These are phyloP conservation scores for Electrophaes corylata DNA, from an alignment of 2,888 invertebrate species.

Conservation along the genomic window DNA sequence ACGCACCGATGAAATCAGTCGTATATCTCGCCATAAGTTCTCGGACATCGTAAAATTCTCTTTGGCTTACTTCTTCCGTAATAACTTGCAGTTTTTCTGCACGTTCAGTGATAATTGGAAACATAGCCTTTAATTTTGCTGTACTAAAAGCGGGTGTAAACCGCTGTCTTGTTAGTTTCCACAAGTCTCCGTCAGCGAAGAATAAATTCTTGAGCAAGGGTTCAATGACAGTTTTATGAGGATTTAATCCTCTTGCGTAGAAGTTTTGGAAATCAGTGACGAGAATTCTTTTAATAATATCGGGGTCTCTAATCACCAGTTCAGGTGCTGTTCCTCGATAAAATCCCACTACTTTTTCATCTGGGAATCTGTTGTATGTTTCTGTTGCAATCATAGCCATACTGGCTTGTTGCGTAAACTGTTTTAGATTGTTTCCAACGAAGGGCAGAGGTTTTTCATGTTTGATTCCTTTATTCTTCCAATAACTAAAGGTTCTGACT, in stretches of 20 bases:
- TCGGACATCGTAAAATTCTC: constrained; percentile 63
- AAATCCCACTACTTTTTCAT: constrained; percentile 71
- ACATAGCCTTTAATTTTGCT: constrained; percentile 74
- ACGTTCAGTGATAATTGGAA: constrained; percentile 68
- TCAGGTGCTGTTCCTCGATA: constrained; percentile 63
- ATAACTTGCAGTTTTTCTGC: constrained; percentile 66
- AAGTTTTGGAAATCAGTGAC: constrained; percentile 67
- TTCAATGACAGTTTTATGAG: constrained; percentile 65
- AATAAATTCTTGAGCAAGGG: constrained; percentile 71
- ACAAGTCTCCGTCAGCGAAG: constrained; percentile 71
- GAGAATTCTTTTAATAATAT: constrained; percentile 66
- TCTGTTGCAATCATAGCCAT: constrained; percentile 67
- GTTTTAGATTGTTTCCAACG: constrained; percentile 62
- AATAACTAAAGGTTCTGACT: constrained; percentile 62
- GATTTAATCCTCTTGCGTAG: constrained; percentile 63
- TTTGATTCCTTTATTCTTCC: constrained; percentile 67
- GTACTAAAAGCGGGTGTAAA: constrained; percentile 73
- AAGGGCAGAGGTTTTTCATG: constrained; percentile 65
- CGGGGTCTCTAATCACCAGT: constrained; percentile 69
- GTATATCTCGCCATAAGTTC: constrained; percentile 77
- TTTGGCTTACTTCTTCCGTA: constrained; percentile 56
- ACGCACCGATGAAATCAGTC: constrained; percentile 74
- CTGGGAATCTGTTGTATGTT: constrained; percentile 63
- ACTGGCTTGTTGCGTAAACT: constrained; percentile 62
- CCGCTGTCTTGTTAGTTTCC: constrained; percentile 69